Conservation (phyloP, 1,140 invertebrate genomes). For the Drosophila sulfurigaster region DNA sequence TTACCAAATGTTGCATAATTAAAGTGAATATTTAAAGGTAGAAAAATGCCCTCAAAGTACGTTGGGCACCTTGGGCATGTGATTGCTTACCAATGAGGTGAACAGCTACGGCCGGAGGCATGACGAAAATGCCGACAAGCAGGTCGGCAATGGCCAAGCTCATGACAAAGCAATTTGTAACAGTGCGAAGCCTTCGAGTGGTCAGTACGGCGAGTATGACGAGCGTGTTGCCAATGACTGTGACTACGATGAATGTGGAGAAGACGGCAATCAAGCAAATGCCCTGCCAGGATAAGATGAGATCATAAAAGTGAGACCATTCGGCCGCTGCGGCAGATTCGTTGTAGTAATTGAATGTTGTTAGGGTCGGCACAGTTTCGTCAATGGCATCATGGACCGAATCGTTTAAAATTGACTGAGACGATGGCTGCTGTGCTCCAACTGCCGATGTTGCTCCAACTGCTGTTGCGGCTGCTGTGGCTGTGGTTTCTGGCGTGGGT, state of each 20-base stretch:
- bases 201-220: constrained; percentile 96
- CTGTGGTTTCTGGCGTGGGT: background rate
- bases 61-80: background rate
- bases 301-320: constrained; percentile 81
- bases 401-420: constrained; percentile 46
- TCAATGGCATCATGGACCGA: constrained; percentile 34
- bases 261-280: constrained; percentile 85
- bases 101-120: constrained; percentile 95
- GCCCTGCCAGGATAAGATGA: constrained; percentile 80
- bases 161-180: constrained; percentile 98
- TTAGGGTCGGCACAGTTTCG: constrained; percentile 31
- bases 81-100: constrained; percentile 87
- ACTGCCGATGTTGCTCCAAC: constrained; percentile 9
- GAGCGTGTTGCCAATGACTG: constrained; percentile 93
- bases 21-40: background rate
- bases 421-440: constrained; percentile 11
- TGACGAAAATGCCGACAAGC: constrained; percentile 96
- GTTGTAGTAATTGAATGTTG: constrained; percentile 70
- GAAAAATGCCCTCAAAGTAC: background rate
- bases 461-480: background rate
- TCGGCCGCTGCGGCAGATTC: constrained; percentile 75
- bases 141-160: constrained; percentile 96
- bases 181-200: constrained; percentile 94
- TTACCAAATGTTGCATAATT: no score
- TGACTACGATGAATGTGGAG: constrained; percentile 88